Evolutionary conservation across 2,113 vertebrate genomes (phyloP).

Genomic region (Syngnathus typhle): DNA sequence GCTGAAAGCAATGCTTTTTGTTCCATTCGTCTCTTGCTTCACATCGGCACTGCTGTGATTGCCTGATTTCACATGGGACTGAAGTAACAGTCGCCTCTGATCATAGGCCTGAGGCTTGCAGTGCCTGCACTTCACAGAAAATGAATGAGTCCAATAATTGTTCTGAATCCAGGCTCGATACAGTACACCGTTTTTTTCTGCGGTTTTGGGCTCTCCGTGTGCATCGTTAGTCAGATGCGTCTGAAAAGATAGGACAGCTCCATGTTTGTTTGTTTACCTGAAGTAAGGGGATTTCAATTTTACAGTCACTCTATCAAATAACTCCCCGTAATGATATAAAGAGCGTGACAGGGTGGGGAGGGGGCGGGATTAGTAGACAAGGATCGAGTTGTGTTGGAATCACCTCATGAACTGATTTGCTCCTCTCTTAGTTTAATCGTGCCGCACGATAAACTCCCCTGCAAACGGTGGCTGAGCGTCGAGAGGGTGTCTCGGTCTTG

Average conservation of each 20-base stretch:
- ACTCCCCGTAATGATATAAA: too few relatives aligned
- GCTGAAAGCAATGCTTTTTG: not conserved
- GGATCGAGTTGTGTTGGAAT: not conserved
- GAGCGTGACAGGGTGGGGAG: too few relatives aligned
- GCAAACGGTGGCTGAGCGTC: too few relatives aligned
- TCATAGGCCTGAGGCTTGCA: not conserved
- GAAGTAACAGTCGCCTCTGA: not conserved
- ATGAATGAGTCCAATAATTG: conserved; percentile 3
- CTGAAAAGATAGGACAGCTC: not conserved
- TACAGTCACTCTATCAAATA: not conserved
- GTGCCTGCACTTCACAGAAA: conserved; percentile 1
- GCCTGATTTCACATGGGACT: conserved; percentile 2
- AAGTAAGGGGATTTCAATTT: not conserved
- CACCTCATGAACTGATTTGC: not conserved
- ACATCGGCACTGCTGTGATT: not conserved
- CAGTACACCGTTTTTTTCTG: not conserved
- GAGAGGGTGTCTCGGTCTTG: too few relatives aligned
- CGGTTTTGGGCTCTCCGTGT: not conserved
- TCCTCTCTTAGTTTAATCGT: not conserved
- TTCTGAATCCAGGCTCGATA: not conserved
- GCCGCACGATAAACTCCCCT: not conserved
- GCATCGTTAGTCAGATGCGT: not conserved
- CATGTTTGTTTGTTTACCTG: not conserved
- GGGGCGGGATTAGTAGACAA: not conserved
- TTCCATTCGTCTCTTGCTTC: not conserved